These are phyloP conservation scores for Arge pagana DNA, from an alignment of 2,888 invertebrate species.

Conservation along the genomic window DNA sequence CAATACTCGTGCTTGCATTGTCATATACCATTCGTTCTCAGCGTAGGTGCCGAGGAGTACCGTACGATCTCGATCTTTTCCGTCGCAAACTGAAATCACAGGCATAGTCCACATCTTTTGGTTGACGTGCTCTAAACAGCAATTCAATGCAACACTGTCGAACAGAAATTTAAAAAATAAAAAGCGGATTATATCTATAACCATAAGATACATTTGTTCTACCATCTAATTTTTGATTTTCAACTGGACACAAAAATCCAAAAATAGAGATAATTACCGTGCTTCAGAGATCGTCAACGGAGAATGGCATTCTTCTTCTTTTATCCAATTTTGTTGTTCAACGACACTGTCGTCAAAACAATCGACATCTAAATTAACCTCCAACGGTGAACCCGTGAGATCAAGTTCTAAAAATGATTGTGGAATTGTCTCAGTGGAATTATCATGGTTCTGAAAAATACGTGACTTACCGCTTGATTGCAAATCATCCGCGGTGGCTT, in stretches of 20 bases:
- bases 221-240: too few relatives aligned
- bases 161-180: background rate
- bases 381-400: conserved; percentile 42
- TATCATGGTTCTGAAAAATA: background rate
- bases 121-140: conserved; percentile 29
- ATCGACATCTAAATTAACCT: conserved; percentile 38
- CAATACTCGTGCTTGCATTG: conserved; percentile 30
- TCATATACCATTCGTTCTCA: conserved; percentile 33
- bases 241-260: too few relatives aligned
- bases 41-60: conserved; percentile 34
- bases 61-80: conserved; percentile 31
- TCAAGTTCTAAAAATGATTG: conserved; percentile 31
- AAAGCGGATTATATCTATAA: background rate
- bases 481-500: background rate
- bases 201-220: too few relatives aligned
- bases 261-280: conserved; percentile 28
- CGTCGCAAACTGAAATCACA: conserved; percentile 40
- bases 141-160: conserved; percentile 34
- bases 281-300: conserved; percentile 37
- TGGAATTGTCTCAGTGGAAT: background rate
- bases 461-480: background rate
- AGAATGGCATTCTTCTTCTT: conserved; percentile 37
- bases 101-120: conserved; percentile 28
- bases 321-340: conserved; percentile 35
- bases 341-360: conserved; percentile 35